These are phyloP conservation scores for Palythoa grandis DNA, from an alignment of 92 coral and sea anemone genomes.

Conservation along the genomic window DNA sequence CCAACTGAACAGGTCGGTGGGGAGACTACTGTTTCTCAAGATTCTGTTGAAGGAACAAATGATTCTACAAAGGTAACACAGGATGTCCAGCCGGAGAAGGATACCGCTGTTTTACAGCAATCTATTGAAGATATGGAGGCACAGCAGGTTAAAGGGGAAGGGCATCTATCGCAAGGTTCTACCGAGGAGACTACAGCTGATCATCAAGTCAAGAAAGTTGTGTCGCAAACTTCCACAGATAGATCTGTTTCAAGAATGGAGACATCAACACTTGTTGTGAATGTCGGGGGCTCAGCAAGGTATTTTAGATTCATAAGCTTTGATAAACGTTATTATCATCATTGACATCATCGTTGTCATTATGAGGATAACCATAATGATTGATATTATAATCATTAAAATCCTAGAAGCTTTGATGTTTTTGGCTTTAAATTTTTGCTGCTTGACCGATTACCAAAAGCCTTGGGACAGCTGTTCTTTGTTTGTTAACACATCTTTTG, in stretches of 20 bases:
- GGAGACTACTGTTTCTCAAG: not conserved
- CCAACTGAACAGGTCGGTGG: slow-evolving; percentile 36
- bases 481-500: too few relatives aligned
- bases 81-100: not conserved
- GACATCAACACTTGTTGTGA: slow-evolving; percentile 42
- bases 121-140: not conserved
- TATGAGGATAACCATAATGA: too few relatives aligned
- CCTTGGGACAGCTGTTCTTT: too few relatives aligned
- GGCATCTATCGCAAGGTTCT: not conserved
- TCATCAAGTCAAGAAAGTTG: not conserved
- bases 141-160: not conserved
- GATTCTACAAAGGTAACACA: slow-evolving; percentile 6
- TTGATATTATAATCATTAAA: too few relatives aligned
- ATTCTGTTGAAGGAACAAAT: slow-evolving; percentile 12
- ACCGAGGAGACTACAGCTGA: not conserved
- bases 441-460: too few relatives aligned
- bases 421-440: too few relatives aligned
- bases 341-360: not conserved
- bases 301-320: not conserved
- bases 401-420: too few relatives aligned
- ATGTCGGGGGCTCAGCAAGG: slow-evolving; percentile 30
- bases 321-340: not conserved
- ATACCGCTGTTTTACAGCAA: not conserved
- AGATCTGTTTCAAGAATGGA: slow-evolving; percentile 27
- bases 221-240: not conserved